Evolutionary conservation across 2,113 vertebrate genomes (phyloP).

Genomic region (Campylomormyrus numenius): DNA sequence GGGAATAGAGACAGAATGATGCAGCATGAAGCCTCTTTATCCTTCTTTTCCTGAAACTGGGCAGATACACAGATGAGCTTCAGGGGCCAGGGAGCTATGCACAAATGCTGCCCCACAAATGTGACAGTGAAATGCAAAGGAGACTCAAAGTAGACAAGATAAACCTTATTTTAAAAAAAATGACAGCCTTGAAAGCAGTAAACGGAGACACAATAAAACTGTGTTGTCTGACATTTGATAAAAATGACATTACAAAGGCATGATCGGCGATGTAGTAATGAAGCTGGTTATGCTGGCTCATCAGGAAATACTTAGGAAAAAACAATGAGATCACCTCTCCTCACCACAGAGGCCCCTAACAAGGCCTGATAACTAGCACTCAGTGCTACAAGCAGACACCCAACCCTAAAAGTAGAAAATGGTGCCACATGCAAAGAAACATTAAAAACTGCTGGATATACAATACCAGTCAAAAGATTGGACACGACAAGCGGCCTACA

Average conservation of each 20-base stretch:
- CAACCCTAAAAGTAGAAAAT: neutral
- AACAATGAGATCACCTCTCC: neutral
- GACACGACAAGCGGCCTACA: neutral
- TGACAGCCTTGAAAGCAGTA: neutral
- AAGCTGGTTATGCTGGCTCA: neutral
- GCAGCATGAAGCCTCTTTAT: neutral
- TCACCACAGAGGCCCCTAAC: neutral
- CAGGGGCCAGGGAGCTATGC: neutral
- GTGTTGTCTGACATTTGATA: neutral
- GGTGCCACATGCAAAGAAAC: neutral
- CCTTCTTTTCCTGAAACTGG: constrained; percentile 1
- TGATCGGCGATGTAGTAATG: neutral
- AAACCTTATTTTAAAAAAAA: neutral
- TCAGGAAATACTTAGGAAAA: neutral
- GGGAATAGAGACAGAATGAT: neutral
- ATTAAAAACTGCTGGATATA: neutral
- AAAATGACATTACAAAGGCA: constrained; percentile 15
- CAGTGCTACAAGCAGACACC: neutral
- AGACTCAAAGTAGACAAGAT: neutral
- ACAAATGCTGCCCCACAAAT: neutral
- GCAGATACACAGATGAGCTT: neutral
- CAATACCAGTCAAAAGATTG: neutral
- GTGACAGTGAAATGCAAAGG: neutral
- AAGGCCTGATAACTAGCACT: neutral
- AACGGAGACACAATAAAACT: neutral